These are phyloP conservation scores for Pogonocherus hispidulus DNA, from an alignment of 2,888 invertebrate genomes.

Conservation along the genomic window DNA sequence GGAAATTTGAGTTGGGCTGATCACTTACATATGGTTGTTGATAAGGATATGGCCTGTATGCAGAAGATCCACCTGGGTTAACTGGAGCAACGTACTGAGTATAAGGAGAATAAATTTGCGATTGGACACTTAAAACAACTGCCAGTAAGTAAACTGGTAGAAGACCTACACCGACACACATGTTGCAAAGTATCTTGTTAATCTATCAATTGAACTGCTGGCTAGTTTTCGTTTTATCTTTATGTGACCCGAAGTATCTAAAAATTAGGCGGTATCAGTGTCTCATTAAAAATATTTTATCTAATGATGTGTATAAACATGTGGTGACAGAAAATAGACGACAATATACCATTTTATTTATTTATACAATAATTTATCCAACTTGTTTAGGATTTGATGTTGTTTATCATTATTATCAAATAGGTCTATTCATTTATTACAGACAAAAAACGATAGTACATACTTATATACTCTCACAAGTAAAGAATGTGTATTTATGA, in stretches of 20 bases:
- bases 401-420: too few species aligned
- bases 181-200: not conserved
- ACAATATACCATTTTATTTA: too few species aligned
- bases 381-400: too few species aligned
- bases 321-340: too few species aligned
- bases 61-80: not conserved
- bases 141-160: not conserved
- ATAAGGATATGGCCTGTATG: not conserved
- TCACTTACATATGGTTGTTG: constrained; percentile 14
- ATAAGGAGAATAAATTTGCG: not conserved
- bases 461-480: too few species aligned
- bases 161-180: not conserved
- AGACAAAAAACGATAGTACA: too few species aligned
- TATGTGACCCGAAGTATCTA: not conserved
- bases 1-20: not conserved
- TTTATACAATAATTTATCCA: too few species aligned
- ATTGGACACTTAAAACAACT: not conserved
- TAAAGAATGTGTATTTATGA: too few species aligned
- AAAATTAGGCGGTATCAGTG: not conserved
- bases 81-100: not conserved
- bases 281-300: not conserved
- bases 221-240: not conserved
- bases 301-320: too few species aligned
- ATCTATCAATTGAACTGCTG: not conserved
- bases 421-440: too few species aligned